Evolutionary conservation across 2,797 vertebrate genomes (phyloP), one percentile per base, ranked within the genome.

Genomic region (Channa striata): DNA sequence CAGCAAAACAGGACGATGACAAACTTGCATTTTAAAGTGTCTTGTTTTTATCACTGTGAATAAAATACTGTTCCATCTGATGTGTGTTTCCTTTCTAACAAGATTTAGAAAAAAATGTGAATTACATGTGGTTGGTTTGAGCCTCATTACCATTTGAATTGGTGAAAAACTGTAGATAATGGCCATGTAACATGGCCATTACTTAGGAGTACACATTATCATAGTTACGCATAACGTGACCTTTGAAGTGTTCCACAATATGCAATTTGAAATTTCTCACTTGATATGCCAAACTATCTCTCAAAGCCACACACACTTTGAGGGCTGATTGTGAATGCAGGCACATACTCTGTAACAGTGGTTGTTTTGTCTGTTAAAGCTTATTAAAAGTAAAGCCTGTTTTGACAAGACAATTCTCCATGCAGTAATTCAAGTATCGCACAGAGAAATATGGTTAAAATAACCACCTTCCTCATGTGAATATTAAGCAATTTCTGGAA

Each of bases 391-490:
- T 61, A 74, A 83, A 81, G 67, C 60, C 53, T 40, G 47, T 78
- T 83, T 83, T 71, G 76, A 81, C 72, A 68, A 76, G 72, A 59
- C 69, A 71, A 85, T 85, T 81, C 54, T 78, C 66, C 62, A 86
- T 71, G 72, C 65, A 59, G 6, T 2, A 75, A 78, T 73, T 73
- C 58, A 64, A 78, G 61, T 69, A 64, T 59, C n/a, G 11, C 21
- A 51, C 43, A 14, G 13, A 21, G 25, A 67, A 70, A 57, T 49
- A 25, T 23, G 25, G 65, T 23, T 37, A 25, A 57, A 68, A 39
- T 30, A 60, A 36, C 40, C 25, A n/a, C 43, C n/a, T 9, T 13
- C 1, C 43, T 46, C 14, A 1, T 46, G n/a, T 46, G 43, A 19
- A 19, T 19, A 8, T 4, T 8, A 16, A 17, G 48, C 23, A 17